A percentile compares a stretch with the other conserved stretches of the same genome.
Conservation (phyloP, 2,888 invertebrate species). For the Hypomecis punctinalis region DNA sequence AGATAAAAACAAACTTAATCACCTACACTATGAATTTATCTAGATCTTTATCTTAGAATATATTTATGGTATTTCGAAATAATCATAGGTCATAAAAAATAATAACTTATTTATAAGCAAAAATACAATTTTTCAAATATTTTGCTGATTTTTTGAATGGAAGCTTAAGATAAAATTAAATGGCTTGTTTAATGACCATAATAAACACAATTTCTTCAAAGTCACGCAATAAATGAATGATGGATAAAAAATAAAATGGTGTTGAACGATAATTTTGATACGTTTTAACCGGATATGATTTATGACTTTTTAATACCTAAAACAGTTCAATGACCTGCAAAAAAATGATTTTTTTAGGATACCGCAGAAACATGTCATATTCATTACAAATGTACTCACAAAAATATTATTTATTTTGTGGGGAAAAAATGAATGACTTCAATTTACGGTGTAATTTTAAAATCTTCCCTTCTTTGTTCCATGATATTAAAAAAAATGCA, state of each 20-base stretch:
- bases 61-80: neutral
- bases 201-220: neutral
- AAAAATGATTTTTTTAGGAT: neutral
- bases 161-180: conserved; percentile 8
- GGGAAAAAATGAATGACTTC: too few relatives aligned
- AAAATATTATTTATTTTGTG: too few relatives aligned
- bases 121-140: neutral
- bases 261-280: neutral
- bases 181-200: conserved; percentile 4
- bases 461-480: too few relatives aligned
- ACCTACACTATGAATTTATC: neutral
- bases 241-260: neutral
- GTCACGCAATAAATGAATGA: neutral
- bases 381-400: too few relatives aligned
- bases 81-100: neutral
- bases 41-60: neutral
- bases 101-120: neutral
- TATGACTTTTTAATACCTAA: neutral
- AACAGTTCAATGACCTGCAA: neutral
- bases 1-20: neutral
- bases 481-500: too few relatives aligned
- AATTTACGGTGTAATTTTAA: too few relatives aligned
- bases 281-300: neutral
- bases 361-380: too few relatives aligned
- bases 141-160: conserved; percentile 8